Evolutionary conservation across 2,113 vertebrate genomes (phyloP), one percentile per base, ranked within the genome.

Genomic region (Xiphophorus maculatus): DNA sequence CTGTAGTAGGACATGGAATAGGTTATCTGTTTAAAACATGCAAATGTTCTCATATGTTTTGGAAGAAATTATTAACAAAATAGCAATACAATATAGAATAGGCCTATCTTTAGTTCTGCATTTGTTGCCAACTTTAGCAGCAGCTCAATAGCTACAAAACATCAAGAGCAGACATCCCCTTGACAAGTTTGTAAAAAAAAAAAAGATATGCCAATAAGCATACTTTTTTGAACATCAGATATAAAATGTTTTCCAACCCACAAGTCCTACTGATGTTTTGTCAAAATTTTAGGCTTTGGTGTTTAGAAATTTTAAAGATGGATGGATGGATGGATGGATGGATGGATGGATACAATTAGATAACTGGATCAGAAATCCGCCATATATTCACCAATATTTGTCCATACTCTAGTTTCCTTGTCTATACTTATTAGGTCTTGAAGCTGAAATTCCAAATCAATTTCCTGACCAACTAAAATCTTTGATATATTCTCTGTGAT

Each of bases 111-210:
- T 17, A n/a, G 7, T 3, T n/a, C 69, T 71, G 64, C 51, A 33
- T 74, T 25, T 81, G 74, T 74, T 70, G 61, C 27, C 75, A 69
- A 66, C 67, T 75, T 84, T 40, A 64, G 33, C 60, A 19, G 22
- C 76, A 69, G 73, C 42, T 78, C 37, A 72, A 37, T 33, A 22
- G 22, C 17, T 28, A 19, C 70, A 35, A 12, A 66, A 63, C 33
- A 54, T 28, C 14, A n/a, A 42, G 11, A 9, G 37, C 65, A 42
- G 33, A 58, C 2, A 25, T 1, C 13, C 5, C 11, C 28, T 35
- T 68, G 25, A n/a, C 10, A 12, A 19, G 22, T 7, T 54, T 58
- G 17, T n/a, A 22, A 58, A 58, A 25, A 54, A 54, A 19, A 42
- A 51, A 22, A 17, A 7, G 6, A 80, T 72, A 78, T 61, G 67